These are phyloP conservation scores for Spatulosminthurus flaviceps DNA, from an alignment of 2,888 invertebrate species.

Conservation along the genomic window DNA sequence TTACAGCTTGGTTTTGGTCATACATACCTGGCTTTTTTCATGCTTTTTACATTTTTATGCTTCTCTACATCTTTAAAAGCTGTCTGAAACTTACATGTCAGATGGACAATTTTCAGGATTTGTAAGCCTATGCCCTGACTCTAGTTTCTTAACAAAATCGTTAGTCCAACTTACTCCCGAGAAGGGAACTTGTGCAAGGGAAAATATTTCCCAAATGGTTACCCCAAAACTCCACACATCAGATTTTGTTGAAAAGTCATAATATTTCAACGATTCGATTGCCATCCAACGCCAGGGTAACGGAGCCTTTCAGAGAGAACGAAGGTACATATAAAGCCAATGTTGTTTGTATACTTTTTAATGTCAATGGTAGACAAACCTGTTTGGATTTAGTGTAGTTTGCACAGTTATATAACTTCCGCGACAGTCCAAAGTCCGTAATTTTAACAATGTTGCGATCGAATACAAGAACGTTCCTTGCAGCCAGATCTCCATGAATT, in stretches of 20 bases:
- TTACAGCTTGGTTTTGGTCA: too few relatives aligned
- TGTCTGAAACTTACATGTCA: too few relatives aligned
- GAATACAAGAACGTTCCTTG: background rate
- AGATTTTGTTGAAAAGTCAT: background rate
- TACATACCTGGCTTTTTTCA: too few relatives aligned
- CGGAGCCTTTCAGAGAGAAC: background rate
- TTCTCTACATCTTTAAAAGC: too few relatives aligned
- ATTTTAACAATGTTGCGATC: background rate
- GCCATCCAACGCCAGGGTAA: slow-evolving; percentile 8
- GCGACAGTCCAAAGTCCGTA: background rate
- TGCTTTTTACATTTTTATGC: too few relatives aligned
- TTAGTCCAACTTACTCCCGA: background rate
- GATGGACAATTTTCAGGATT: too few relatives aligned
- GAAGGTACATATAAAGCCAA: background rate
- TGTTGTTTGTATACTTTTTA: too few relatives aligned
- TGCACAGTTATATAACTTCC: background rate
- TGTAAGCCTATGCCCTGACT: too few relatives aligned
- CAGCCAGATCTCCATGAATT: background rate
- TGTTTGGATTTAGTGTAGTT: background rate
- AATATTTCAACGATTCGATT: background rate
- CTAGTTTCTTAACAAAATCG: too few relatives aligned
- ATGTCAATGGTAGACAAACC: background rate
- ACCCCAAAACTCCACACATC: background rate
- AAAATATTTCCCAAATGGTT: background rate
- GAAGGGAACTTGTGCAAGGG: background rate